Conservation (phyloP, 2,113 vertebrate species). For the Clarias gariepinus region DNA sequence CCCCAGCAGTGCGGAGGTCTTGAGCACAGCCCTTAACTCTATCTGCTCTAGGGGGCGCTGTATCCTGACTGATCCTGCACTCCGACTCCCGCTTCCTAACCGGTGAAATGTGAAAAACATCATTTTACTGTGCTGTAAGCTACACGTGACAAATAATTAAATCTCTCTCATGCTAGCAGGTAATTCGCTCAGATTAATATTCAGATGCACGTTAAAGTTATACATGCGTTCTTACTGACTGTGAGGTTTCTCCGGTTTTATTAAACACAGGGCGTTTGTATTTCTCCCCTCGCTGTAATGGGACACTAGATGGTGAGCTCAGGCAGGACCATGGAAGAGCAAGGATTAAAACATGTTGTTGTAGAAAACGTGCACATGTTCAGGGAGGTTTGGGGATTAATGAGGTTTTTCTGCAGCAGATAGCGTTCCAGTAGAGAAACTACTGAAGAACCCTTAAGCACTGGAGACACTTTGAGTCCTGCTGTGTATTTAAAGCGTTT, state of each 20-base stretch:
- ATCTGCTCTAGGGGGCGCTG: too few species aligned
- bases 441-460: neutral
- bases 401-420: neutral
- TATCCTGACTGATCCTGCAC: too few species aligned
- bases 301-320: conserved; percentile 75
- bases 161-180: neutral
- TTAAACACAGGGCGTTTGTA: conserved; percentile 56
- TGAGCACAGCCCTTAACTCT: too few species aligned
- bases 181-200: neutral
- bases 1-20: too few species aligned
- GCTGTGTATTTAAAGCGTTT: neutral
- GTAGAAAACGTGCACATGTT: conserved; percentile 45
- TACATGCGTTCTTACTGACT: neutral
- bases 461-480: neutral
- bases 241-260: conserved; percentile 20
- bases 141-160: too few species aligned
- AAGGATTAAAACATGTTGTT: neutral
- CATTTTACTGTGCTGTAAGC: too few species aligned
- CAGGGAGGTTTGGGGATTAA: conserved; percentile 57
- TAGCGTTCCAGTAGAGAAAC: neutral
- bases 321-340: conserved; percentile 74
- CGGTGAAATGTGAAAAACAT: too few species aligned
- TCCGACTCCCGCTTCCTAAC: too few species aligned
- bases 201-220: neutral
- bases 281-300: conserved; percentile 69